Evolutionary conservation across 2,797 vertebrate genomes (phyloP), one percentile per base, ranked within the genome.

Genomic region (Kryptolebias ocellatus): DNA sequence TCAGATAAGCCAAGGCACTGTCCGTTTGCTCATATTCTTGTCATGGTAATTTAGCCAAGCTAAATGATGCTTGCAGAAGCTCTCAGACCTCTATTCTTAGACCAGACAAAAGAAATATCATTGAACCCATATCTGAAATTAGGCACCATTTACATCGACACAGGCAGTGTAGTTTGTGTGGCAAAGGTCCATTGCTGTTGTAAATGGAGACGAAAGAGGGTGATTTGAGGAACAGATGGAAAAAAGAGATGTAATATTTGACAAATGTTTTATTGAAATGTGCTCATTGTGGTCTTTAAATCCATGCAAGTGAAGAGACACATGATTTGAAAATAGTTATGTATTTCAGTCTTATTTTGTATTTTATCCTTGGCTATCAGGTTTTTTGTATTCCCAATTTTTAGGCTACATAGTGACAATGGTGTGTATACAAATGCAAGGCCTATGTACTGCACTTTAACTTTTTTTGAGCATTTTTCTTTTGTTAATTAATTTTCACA

Each of bases 1-100:
- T 75, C 70, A 81, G 82, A 89, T 89, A 89, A 89, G 84, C 81
- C 81, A 77, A 87, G 74, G 75, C 83, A 74, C 87, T 90, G 86
- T 90, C 83, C 83, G 55, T 85, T 89, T 75, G 83, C 81, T 87
- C 89, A 83, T 86, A 82, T 87, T 67, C 86, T 86, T 88, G 84
- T 92, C 88, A 83, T 88, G 92, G 84, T 93, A 91, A 91, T 93
- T 92, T 91, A 90, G 87, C 85, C 76, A 42, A 80, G 84, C 80
- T 87, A 93, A 92, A 92, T 89, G 89, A 92, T 85, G 87, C 89
- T 87, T 82, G 80, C 73, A 80, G 83, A 70, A 74, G 67, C 77
- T 76, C 82, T 62, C 77, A 80, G 84, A 81, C 79, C 83, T 81
- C 86, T 87, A 88, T 90, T 90, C 87, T 84, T 78, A 67, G 77